Base-by-base conservation (phyloP, 1,140 invertebrate species). In the Caenorhabditis tropicalis region DNA sequence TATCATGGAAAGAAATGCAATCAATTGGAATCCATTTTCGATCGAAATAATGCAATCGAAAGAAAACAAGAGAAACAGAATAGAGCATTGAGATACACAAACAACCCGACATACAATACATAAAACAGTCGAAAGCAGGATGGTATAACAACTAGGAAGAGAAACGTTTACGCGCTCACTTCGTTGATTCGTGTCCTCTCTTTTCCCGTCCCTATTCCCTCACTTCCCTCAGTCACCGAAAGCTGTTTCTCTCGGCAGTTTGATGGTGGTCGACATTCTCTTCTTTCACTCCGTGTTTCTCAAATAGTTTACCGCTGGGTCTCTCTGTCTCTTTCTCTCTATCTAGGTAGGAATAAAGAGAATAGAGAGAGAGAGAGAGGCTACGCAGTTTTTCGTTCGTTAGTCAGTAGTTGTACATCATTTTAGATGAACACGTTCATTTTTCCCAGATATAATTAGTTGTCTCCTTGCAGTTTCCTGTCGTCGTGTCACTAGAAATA, bases 71-170 rank as follows among this genome's bases (percentile, higher is more conserved):
- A 27, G 31, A 0, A 29, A 7, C 56, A 58, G 31, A 65, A 33
- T 9, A 65, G 58, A 65, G 58, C 58, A 65, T 5, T 21, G 49
- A 58, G 5, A 27, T 2, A 58, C 21, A 58, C 58, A 65, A 65
- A 65, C 58, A 65, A 43, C 39, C 31, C 29, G 58, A 21, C 29
- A 36, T 36, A 65, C 58, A 65, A 65, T 65, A 65, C 58, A 65
- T 24, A 65, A 65, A 16, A 56, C 49, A 51, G 49, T 19, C 10
- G 33, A 16, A 65, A 36, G 31, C 58, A n/a, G 33, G 16, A 65
- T 65, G 58, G 58, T 65, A 65, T 65, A 65, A 65, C 58, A 65
- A 65, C 58, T 65, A 65, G 58, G 33, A 36, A 65, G 58, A 39
- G 58, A 65, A 65, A 65, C 58, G 58, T 65, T 29, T 65, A 31